Evolutionary conservation across 2,888 invertebrate genomes (phyloP).

Genomic region (Caenorhabditis angaria): DNA sequence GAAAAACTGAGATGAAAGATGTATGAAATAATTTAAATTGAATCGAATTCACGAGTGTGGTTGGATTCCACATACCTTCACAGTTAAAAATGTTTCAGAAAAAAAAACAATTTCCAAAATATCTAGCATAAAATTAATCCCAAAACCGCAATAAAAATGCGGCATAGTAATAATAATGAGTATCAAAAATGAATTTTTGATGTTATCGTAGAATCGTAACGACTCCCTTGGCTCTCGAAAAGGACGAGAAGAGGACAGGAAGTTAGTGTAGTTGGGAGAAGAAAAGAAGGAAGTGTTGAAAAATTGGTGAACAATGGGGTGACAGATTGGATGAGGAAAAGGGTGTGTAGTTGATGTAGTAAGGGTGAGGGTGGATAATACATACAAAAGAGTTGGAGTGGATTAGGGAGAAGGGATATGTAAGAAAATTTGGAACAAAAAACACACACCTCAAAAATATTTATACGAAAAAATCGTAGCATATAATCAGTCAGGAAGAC

Average conservation of each 20-base stretch:
- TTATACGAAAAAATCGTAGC: conserved; percentile 3
- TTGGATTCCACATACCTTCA: too few relatives aligned
- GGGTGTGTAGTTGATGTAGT: background rate
- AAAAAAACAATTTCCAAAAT: background rate
- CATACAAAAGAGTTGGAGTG: too few relatives aligned
- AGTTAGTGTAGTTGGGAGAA: conserved; percentile 11
- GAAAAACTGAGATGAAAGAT: too few relatives aligned
- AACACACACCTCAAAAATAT: conserved; percentile 58
- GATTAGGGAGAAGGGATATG: too few relatives aligned
- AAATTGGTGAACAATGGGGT: conserved; percentile 43
- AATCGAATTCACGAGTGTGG: too few relatives aligned
- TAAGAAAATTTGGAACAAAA: conserved; percentile 70
- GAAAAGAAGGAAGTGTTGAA: conserved; percentile 32
- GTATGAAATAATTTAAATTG: too few relatives aligned
- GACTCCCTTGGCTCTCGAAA: background rate
- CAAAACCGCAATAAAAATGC: background rate
- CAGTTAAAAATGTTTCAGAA: too few relatives aligned
- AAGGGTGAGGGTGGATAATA: background rate
- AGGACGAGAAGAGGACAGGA: conserved; percentile 9
- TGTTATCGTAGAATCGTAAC: background rate
- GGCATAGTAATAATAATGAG: background rate
- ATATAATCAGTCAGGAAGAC: too few relatives aligned
- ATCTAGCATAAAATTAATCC: background rate
- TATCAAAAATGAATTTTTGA: background rate
- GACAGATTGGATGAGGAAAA: conserved; percentile 30